Conservation (phyloP, 2,888 invertebrate species). For the Syrphus vitripennis region DNA sequence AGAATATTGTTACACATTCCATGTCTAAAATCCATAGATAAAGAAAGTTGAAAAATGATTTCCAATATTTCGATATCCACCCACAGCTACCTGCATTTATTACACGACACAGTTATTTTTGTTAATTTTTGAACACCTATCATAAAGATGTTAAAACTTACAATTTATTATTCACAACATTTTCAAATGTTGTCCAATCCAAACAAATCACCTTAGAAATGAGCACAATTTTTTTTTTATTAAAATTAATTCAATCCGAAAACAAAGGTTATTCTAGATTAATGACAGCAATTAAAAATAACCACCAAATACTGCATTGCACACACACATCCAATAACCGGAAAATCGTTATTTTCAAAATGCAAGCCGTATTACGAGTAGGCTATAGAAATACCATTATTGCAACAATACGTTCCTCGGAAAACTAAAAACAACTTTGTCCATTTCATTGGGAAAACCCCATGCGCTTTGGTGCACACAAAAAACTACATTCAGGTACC, state of each 20-base stretch:
- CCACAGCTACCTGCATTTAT: no score
- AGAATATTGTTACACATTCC: no score
- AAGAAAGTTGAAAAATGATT: no score
- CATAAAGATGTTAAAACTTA: no score
- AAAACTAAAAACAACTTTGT: constrained; percentile 42
- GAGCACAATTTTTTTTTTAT: background rate
- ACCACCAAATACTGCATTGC: background rate
- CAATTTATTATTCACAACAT: background rate
- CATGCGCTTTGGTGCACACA: constrained; percentile 4
- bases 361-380: no score
- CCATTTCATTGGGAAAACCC: constrained; percentile 26
- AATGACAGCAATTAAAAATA: background rate
- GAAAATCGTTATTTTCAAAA: constrained; percentile 49
- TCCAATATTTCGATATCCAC: no score
- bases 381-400: background rate
- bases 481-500: constrained; percentile 35
- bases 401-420: constrained; percentile 9
- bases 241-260: background rate
- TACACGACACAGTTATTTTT: no score
- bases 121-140: no score
- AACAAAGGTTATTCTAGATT: background rate
- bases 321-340: no score
- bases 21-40: no score
- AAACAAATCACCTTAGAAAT: background rate
- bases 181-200: background rate